Evolutionary conservation across 2,113 vertebrate genomes (phyloP), one percentile per base, ranked within the genome.

Genomic region (Coptodon bakossiorum): DNA sequence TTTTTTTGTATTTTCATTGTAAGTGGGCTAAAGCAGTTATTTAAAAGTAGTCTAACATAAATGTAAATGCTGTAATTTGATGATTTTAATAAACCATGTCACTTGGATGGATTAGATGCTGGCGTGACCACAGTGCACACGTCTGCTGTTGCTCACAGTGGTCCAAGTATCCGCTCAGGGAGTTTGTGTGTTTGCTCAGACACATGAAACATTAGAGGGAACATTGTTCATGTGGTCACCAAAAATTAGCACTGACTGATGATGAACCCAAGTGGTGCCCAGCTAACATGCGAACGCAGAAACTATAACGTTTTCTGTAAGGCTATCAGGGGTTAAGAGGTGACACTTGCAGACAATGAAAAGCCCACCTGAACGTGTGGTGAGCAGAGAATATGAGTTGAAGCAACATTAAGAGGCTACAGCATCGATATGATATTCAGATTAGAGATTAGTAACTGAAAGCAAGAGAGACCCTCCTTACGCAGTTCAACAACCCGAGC

Each of bases 121-220:
- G n/a, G n/a, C n/a, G 27, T 3, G 27, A 40, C 38, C 38, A 40
- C 38, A 40, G 38, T 3, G 34, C 7, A 34, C 34, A 34, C 34
- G 7, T 34, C 34, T 34, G 38, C 0, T 40, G 38, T 1, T 0
- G 38, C 38, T 40, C 38, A 11, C 38, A 40, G 38, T 11, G 38
- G 38, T 40, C 38, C 38, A 40, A 40, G 27, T 3, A 3, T n/a
- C 3, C 27, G 27, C 27, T 27, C 27, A 27, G 27, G 27, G 27
- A 27, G 27, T 27, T 27, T 27, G 38, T 2, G 36, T 2, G 9
- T 4, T 31, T 6, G 31, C 31, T 31, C 31, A 31, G 6, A 31
- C 31, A 31, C 31, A 31, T 31, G 31, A 31, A 31, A 31, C 2
- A 31, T 31, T 27, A 27, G 27, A 27, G 27, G 27, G 27, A 40